A percentile compares a stretch with the other conserved stretches of the same genome.
phyloP scores from a whole-genome alignment of 2,797 vertebrate species.

The Sparus aurata region DNA sequence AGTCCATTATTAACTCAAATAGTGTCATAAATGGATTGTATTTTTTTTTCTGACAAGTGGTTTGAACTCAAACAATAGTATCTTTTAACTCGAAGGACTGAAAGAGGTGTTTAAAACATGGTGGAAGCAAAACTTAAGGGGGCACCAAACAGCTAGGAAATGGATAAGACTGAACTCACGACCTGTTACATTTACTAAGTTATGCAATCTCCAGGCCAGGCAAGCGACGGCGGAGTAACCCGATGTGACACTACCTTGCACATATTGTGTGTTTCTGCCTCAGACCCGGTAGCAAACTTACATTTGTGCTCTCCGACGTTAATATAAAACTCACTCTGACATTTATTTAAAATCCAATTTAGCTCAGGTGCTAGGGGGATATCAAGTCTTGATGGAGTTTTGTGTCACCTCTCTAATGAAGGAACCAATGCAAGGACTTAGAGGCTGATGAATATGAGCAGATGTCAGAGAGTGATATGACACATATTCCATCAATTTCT shows the following conservation, averaged over 20 bases:
- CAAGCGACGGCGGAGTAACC: conserved; percentile 31
- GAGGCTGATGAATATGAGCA: conserved; percentile 87
- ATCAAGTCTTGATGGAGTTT: conserved; percentile 83
- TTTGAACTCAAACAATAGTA: neutral
- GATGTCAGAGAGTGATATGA: conserved; percentile 86
- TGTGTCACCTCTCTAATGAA: conserved; percentile 87
- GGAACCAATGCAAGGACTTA: conserved; percentile 79
- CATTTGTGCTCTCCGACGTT: conserved; percentile 64
- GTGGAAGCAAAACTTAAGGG: neutral
- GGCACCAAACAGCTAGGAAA: neutral
- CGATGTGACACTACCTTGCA: conserved; percentile 58
- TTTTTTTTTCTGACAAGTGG: neutral
- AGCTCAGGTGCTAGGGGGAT: conserved; percentile 82
- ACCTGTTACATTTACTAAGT: conserved; percentile 24
- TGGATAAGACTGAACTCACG: conserved; percentile 27
- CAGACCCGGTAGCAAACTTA: conserved; percentile 50
- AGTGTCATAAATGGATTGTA: neutral
- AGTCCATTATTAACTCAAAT: neutral
- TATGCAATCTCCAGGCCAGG: conserved; percentile 22
- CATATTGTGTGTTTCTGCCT: conserved; percentile 53
- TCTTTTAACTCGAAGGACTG: neutral
- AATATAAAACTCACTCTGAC: conserved; percentile 84
- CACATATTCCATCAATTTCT: conserved; percentile 87
- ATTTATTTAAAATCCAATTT: conserved; percentile 90
- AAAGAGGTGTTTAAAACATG: neutral